phyloP scores from a whole-genome alignment of 2,797 vertebrate genomes.

The Chloroceryle amazona region DNA sequence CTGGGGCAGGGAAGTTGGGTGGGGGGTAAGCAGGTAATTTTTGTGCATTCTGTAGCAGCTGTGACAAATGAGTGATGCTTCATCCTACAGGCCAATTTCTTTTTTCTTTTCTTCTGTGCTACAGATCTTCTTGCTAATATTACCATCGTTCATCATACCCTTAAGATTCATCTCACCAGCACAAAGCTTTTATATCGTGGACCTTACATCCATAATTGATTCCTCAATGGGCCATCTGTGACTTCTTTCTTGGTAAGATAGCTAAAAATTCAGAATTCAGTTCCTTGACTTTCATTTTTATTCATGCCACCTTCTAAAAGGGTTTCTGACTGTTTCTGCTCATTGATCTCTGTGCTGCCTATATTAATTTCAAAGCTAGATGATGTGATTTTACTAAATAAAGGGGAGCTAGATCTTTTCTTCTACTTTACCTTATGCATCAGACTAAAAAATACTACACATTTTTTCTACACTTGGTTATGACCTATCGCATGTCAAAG shows the following conservation, averaged over 20 bases:
- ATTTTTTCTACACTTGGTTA: not conserved
- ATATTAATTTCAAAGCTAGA: not conserved
- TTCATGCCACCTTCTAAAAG: not conserved
- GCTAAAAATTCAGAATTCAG: not conserved
- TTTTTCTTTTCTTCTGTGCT: conserved; percentile 7
- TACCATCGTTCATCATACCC: conserved; percentile 9
- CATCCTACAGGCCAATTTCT: not conserved
- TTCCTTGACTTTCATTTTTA: conserved; percentile 22
- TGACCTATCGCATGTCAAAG: not conserved
- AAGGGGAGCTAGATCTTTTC: not conserved
- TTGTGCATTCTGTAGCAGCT: not conserved
- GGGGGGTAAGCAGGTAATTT: not conserved
- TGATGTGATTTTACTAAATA: not conserved
- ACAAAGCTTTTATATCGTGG: conserved; percentile 27
- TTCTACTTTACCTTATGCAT: not conserved
- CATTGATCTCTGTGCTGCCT: not conserved
- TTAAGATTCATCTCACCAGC: conserved; percentile 26
- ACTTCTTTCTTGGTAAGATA: not conserved
- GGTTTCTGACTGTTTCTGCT: not conserved
- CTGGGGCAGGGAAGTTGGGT: not conserved
- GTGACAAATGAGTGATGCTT: conserved; percentile 1
- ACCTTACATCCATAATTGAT: conserved; percentile 57
- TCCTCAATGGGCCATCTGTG: not conserved
- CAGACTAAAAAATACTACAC: not conserved
- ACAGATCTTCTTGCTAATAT: not conserved